phyloP scores from a whole-genome alignment of 2,888 invertebrate genomes.

The Laspeyria flexula region DNA sequence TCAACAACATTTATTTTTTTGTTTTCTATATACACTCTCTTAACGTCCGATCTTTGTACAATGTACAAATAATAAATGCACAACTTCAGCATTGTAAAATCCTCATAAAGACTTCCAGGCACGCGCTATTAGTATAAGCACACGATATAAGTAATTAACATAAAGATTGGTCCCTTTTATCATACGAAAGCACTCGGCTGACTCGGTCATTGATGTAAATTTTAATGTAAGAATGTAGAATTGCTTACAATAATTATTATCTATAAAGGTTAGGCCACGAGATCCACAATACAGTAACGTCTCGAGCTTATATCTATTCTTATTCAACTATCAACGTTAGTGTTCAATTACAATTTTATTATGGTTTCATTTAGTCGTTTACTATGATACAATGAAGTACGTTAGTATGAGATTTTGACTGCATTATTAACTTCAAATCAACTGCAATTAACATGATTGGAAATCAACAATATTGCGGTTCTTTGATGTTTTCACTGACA shows the following conservation, averaged over 20 bases:
- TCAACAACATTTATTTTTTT: slow-evolving; percentile 83
- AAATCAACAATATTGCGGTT: slow-evolving; percentile 8
- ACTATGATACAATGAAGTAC: slow-evolving; percentile 8
- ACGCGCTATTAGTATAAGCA: slow-evolving; percentile 63
- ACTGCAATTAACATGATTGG: slow-evolving; percentile 61
- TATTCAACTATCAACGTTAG: slow-evolving; percentile 32
- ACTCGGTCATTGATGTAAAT: slow-evolving; percentile 16
- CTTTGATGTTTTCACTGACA: slow-evolving; percentile 6
- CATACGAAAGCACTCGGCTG: slow-evolving; percentile 56
- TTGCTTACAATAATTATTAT: slow-evolving; percentile 18
- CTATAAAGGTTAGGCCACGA: slow-evolving; percentile 33
- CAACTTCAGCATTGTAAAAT: slow-evolving; percentile 85
- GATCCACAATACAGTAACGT: slow-evolving; percentile 18
- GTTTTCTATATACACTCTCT: slow-evolving; percentile 72
- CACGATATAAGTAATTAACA: slow-evolving; percentile 52
- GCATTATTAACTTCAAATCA: slow-evolving; percentile 60
- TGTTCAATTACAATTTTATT: slow-evolving; percentile 13
- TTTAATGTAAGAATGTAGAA: slow-evolving; percentile 16
- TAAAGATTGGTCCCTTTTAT: slow-evolving; percentile 73
- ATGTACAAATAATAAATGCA: slow-evolving; percentile 85
- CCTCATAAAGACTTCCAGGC: slow-evolving; percentile 63
- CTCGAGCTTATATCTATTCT: slow-evolving; percentile 19
- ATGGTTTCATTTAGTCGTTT: slow-evolving; percentile 18
- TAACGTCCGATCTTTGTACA: slow-evolving; percentile 76
- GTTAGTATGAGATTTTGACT: slow-evolving; percentile 18